Percentiles rank a stretch among this genome's conserved stretches.
Conservation (phyloP, 2,797 vertebrate genomes). For the Spatula clypeata region DNA sequence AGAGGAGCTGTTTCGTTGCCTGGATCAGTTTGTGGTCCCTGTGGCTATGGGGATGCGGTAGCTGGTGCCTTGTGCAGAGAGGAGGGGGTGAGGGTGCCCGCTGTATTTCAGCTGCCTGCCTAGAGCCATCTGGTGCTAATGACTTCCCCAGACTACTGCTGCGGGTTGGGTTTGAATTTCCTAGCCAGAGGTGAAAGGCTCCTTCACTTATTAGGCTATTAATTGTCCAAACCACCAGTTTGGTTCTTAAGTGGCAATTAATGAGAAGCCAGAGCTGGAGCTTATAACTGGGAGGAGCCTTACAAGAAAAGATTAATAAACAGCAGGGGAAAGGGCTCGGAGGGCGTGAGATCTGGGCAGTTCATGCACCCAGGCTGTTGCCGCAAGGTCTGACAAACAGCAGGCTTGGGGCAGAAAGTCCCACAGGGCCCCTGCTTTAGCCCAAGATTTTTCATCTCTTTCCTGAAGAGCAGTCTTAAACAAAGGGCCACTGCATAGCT, state of each 20-base stretch:
- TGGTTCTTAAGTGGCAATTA: not conserved
- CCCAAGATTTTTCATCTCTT: not conserved
- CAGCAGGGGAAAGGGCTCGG: not conserved
- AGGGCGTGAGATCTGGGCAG: not conserved
- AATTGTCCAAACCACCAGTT: not conserved
- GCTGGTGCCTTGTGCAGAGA: not conserved
- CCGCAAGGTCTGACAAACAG: not conserved
- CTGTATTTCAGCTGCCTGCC: not conserved
- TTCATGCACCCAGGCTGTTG: not conserved
- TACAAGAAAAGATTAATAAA: not conserved
- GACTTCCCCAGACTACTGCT: not conserved
- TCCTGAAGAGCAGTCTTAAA: not conserved
- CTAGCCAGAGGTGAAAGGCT: not conserved
- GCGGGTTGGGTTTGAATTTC: not conserved
- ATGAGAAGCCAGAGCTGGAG: not conserved
- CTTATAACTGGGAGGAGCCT: not conserved
- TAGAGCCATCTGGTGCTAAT: not conserved
- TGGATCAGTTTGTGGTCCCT: not conserved
- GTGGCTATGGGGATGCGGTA: rapidly evolving
- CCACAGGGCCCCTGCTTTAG: not conserved
- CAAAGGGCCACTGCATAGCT: not conserved
- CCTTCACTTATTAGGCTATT: not conserved
- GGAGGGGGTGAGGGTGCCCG: not conserved
- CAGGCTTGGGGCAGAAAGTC: not conserved
- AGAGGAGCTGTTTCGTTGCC: not conserved